These are phyloP conservation scores for Calliphora vicina DNA, from an alignment of 1,140 invertebrate species.

Conservation along the genomic window DNA sequence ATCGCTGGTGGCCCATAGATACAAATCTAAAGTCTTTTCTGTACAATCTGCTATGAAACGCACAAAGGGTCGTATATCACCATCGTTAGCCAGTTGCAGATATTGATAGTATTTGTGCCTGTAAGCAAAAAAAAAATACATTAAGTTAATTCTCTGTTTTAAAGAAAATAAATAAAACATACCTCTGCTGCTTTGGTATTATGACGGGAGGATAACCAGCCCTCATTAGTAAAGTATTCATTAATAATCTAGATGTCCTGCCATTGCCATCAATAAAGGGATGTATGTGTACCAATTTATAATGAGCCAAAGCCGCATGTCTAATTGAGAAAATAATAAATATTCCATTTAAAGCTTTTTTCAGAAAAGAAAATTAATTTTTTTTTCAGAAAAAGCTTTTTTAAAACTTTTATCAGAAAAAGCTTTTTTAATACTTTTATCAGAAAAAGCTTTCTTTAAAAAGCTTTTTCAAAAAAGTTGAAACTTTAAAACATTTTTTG, in stretches of 20 bases:
- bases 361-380: no score
- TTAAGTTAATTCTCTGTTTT: no score
- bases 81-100: conserved; percentile 88
- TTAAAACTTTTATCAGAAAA: no score
- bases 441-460: no score
- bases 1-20: conserved; percentile 82
- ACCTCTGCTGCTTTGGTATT: conserved; percentile 88
- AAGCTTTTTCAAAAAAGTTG: no score
- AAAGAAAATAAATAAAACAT: not conserved
- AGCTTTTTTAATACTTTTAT: no score
- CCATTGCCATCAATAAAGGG: conserved; percentile 95
- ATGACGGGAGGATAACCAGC: conserved; percentile 97
- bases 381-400: not conserved
- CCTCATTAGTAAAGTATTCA: conserved; percentile 98
- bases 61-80: conserved; percentile 91
- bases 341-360: no score
- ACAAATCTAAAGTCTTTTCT: conserved; percentile 91
- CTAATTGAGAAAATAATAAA: conserved; percentile 36
- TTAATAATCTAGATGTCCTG: conserved; percentile 89
- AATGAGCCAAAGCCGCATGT: conserved; percentile 91
- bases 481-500: no score
- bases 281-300: conserved; percentile 95
- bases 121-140: conserved; percentile 40
- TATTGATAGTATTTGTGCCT: conserved; percentile 84
- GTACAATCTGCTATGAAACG: conserved; percentile 95